A percentile compares a stretch with the other conserved stretches of the same genome.
These are phyloP conservation scores for Gari tellinella DNA, from an alignment of 2,888 invertebrate species.

Conservation along the genomic window DNA sequence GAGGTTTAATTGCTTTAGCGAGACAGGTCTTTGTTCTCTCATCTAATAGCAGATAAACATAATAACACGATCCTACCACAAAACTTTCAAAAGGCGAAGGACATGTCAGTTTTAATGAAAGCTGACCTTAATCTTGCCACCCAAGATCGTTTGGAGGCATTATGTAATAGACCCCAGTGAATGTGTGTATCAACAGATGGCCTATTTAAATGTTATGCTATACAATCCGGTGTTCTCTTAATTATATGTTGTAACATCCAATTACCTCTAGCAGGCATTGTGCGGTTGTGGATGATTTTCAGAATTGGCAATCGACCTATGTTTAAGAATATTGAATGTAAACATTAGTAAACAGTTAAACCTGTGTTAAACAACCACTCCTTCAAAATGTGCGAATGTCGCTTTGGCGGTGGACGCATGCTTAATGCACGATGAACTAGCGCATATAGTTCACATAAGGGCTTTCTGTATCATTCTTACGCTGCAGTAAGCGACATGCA, in stretches of 20 bases:
- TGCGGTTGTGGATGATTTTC: slow-evolving; percentile 7
- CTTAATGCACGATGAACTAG: too few species aligned
- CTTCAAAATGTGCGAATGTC: too few species aligned
- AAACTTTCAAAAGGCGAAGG: slow-evolving; percentile 8
- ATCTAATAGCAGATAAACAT: slow-evolving; percentile 20
- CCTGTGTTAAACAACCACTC: too few species aligned
- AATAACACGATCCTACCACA: slow-evolving; percentile 17
- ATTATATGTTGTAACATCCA: slow-evolving; percentile 46
- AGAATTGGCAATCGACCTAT: neutral
- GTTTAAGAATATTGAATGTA: too few species aligned
- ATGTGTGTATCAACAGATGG: slow-evolving; percentile 34
- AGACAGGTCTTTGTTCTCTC: slow-evolving; percentile 32
- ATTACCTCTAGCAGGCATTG: slow-evolving; percentile 28
- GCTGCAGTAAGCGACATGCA: too few species aligned
- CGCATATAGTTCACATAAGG: too few species aligned
- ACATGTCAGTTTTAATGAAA: slow-evolving; percentile 35
- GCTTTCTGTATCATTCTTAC: too few species aligned
- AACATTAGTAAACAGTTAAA: too few species aligned
- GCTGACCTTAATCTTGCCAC: slow-evolving; percentile 38
- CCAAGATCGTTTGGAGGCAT: slow-evolving; percentile 23
- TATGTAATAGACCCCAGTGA: slow-evolving; percentile 24
- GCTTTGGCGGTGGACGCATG: too few species aligned
- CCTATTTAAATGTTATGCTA: slow-evolving; percentile 47
- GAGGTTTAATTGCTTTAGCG: neutral
- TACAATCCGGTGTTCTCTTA: slow-evolving; percentile 48